A percentile compares a stretch with the other conserved stretches of the same genome.
These are phyloP conservation scores for Poeciliopsis paucimaculata DNA, from an alignment of 2,797 vertebrate genomes.

Conservation along the genomic window DNA sequence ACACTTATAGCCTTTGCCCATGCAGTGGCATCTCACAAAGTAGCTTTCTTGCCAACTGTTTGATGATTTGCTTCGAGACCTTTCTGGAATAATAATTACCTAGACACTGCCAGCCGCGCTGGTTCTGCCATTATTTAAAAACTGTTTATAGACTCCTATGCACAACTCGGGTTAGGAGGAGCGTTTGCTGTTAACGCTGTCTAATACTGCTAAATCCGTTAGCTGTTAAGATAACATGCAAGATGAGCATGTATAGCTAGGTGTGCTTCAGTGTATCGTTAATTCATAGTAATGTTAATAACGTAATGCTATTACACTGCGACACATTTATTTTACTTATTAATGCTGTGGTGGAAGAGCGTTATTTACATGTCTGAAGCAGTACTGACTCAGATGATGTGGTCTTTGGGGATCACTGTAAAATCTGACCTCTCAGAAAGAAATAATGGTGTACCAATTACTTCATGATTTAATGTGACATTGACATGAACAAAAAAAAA, in stretches of 20 bases:
- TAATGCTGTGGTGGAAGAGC: slow-evolving; percentile 19
- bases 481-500: slow-evolving; percentile 4
- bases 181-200: slow-evolving; percentile 3
- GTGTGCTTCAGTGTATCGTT: slow-evolving; percentile 8
- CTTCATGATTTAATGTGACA: slow-evolving; percentile 21
- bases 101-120: slow-evolving; percentile 10
- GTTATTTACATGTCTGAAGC: slow-evolving; percentile 15
- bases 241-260: neutral
- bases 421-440: neutral
- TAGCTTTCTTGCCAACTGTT: slow-evolving; percentile 20
- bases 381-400: slow-evolving; percentile 5
- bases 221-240: neutral
- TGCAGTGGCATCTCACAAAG: slow-evolving; percentile 21
- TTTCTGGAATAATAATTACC: slow-evolving; percentile 35
- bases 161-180: slow-evolving; percentile 15
- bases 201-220: slow-evolving; percentile 6
- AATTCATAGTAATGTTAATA: neutral
- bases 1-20: slow-evolving; percentile 16
- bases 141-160: slow-evolving; percentile 17
- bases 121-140: slow-evolving; percentile 31
- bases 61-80: slow-evolving; percentile 35
- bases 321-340: slow-evolving; percentile 27
- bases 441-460: neutral
- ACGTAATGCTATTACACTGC: slow-evolving; percentile 16
- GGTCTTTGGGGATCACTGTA: slow-evolving; percentile 3